A percentile compares a stretch with the other conserved stretches of the same genome.
Evolutionary conservation across 2,888 invertebrate species (phyloP).

Genomic region (Pachydiplax longipennis): DNA sequence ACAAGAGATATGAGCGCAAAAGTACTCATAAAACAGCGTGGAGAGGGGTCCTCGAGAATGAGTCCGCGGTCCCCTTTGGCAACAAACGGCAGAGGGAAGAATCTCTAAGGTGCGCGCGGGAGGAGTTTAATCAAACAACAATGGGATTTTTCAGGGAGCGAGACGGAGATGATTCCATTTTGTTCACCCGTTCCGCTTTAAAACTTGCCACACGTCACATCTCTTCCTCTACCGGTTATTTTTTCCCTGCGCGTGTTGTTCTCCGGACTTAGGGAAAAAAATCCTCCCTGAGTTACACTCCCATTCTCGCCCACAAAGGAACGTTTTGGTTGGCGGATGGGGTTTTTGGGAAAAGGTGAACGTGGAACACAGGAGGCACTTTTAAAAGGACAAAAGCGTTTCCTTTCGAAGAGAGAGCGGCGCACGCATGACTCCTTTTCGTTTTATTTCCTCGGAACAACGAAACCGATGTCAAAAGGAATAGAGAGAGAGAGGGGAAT

Average conservation of each 20-base stretch:
- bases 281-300: background rate
- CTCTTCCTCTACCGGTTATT: background rate
- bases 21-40: background rate
- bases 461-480: background rate
- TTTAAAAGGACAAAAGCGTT: slow-evolving; percentile 1
- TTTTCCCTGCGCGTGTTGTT: background rate
- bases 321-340: background rate
- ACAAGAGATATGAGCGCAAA: background rate
- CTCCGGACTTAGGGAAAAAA: background rate
- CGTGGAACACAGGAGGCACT: background rate
- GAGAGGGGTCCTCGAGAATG: background rate
- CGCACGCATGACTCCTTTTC: background rate
- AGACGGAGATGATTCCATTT: background rate
- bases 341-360: background rate
- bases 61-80: background rate
- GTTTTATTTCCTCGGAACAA: background rate
- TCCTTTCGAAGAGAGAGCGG: background rate
- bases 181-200: background rate
- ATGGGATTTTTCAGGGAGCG: background rate
- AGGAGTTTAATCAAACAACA: background rate
- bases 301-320: background rate
- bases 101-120: background rate
- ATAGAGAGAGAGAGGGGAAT: background rate
- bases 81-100: background rate
- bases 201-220: background rate